These are phyloP conservation scores for Antheraea pernyi DNA, from an alignment of 1,140 invertebrate genomes.

Conservation along the genomic window DNA sequence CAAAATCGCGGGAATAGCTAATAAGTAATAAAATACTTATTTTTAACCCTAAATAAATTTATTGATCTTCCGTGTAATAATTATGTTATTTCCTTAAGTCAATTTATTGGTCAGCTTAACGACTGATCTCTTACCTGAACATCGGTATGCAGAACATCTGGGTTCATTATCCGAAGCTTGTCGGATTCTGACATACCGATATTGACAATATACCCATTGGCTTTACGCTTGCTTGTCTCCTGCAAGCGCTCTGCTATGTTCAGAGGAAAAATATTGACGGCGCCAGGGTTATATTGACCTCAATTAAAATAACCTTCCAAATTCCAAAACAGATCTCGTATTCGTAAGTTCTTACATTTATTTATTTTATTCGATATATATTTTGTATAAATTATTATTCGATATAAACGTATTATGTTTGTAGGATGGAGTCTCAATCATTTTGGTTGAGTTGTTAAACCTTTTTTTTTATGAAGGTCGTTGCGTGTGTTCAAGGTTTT, in stretches of 20 bases:
- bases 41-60: neutral
- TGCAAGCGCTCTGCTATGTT: conserved; percentile 3
- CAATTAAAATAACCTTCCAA: conserved; percentile 14
- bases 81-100: neutral
- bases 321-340: conserved; percentile 3
- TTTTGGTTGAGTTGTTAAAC: neutral
- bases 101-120: neutral
- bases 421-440: neutral
- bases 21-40: neutral
- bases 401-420: neutral
- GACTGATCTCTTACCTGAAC: conserved; percentile 27
- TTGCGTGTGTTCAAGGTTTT: neutral
- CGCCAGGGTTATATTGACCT: conserved; percentile 19
- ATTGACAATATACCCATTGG: conserved; percentile 35
- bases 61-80: neutral
- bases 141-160: conserved; percentile 23
- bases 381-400: neutral
- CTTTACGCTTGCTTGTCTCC: conserved; percentile 17
- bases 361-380: neutral
- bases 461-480: conserved; percentile 1
- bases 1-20: too few species aligned
- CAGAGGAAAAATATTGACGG: conserved; percentile 14
- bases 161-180: conserved; percentile 38
- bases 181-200: conserved; percentile 25
- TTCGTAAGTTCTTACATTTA: neutral